Evolutionary conservation across 2,888 invertebrate genomes (phyloP), one percentile per base, ranked within the genome.

Genomic region (Mimumesa dahlbomi): DNA sequence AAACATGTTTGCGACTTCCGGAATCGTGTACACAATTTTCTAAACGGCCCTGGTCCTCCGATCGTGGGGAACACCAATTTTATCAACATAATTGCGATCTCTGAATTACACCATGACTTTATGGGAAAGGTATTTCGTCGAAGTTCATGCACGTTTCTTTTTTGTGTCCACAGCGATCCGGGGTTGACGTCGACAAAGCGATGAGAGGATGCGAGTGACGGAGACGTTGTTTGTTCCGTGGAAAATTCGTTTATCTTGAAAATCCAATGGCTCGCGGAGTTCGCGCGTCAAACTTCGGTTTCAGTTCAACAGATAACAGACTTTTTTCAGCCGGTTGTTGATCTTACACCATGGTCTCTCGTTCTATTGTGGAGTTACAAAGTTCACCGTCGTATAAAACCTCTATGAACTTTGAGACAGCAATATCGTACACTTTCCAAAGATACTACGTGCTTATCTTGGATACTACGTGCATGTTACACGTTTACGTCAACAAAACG

Each of bases 391-490:
- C 42, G 19, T 4, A 16, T 9, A 9, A 13, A 42, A 19, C 42
- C 42, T 42, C 42, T 11, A 42, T 19, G 42, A 42, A 42, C 42
- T 42, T 42, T 42, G 42, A 42, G 11, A 18, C 38, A 14, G 2
- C 14, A n/a, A 13, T 14, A 38, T 38, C 38, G 38, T 38, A 11
- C 5, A n/a, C 1, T 16, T 16, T 42, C 18, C n/a, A n/a, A n/a
- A 16, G 19, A 42, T 42, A 42, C 5, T 42, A 42, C 42, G 19
- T 5, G 6, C 42, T 42, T 42, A 42, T 42, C 42, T 18, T 13
- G 1, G 9, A 36, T 5, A 1, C 36, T 4, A 4, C 36, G 1
- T n/a, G n/a, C 29, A 9, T 29, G 29, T 29, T 29, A 29, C 9
- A 9, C 29, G 9, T 6, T 2, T 29, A 9, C 1, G 7, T 9